A percentile compares a stretch with the other conserved stretches of the same genome.
These are phyloP conservation scores for Penaeus indicus DNA, from an alignment of 1,140 invertebrate genomes.

Conservation along the genomic window DNA sequence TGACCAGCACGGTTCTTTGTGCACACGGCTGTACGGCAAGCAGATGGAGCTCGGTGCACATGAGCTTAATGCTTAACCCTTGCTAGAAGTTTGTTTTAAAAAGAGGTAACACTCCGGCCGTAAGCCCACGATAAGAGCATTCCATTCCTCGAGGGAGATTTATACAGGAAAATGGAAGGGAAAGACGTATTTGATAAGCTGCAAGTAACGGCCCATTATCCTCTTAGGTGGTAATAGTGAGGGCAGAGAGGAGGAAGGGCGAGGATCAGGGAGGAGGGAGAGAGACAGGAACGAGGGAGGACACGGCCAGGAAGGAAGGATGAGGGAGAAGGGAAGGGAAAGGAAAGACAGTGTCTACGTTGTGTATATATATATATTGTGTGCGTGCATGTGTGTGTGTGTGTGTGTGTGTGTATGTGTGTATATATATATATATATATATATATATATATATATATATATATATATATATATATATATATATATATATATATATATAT, in stretches of 20 bases:
- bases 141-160: neutral
- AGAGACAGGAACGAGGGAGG: constrained; percentile 30
- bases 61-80: too few species aligned
- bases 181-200: constrained; percentile 25
- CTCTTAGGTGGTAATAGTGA: constrained; percentile 12
- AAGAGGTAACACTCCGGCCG: too few species aligned
- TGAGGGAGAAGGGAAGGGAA: neutral
- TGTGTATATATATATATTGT: too few species aligned
- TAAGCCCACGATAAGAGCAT: neutral
- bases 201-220: neutral
- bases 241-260: neutral
- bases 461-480: constrained; percentile 38
- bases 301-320: neutral
- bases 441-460: constrained; percentile 33
- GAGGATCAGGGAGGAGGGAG: neutral
- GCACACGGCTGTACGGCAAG: too few species aligned
- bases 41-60: too few species aligned
- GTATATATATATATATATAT: constrained; percentile 23
- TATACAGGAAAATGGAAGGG: constrained; percentile 12
- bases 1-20: too few species aligned
- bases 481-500: neutral
- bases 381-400: too few species aligned
- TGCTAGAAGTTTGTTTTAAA: too few species aligned
- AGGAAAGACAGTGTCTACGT: too few species aligned
- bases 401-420: too few species aligned